These are phyloP conservation scores for Whitmania pigra DNA, from an alignment of 1,140 invertebrate species.

Conservation along the genomic window DNA sequence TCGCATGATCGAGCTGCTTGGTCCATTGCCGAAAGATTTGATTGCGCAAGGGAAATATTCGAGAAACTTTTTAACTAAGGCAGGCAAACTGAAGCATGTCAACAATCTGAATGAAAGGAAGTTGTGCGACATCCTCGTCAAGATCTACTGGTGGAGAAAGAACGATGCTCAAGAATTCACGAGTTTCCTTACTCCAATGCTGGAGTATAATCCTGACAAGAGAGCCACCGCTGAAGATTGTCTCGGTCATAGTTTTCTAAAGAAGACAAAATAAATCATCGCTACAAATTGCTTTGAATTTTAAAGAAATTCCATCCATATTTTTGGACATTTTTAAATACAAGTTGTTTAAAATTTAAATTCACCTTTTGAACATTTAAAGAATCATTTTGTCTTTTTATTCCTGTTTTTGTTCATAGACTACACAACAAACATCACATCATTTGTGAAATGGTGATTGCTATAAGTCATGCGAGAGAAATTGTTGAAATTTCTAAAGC, in stretches of 20 bases:
- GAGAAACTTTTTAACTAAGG: slow-evolving; percentile 76
- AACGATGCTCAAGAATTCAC: slow-evolving; percentile 74
- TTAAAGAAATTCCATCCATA: no score
- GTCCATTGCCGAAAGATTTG: slow-evolving; percentile 79
- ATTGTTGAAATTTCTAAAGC: no score
- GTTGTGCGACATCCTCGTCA: slow-evolving; percentile 74
- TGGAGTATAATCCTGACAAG: slow-evolving; percentile 75
- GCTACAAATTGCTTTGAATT: no score
- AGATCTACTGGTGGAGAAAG: slow-evolving; percentile 84
- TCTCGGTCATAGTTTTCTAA: slow-evolving; percentile 4
- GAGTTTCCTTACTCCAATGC: slow-evolving; percentile 84
- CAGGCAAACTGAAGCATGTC: slow-evolving; percentile 59
- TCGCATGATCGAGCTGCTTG: slow-evolving; percentile 92
- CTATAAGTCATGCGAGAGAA: no score
- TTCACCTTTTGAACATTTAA: no score
- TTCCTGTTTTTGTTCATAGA: no score
- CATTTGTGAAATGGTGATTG: no score
- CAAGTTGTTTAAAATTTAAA: no score
- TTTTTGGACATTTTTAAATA: no score
- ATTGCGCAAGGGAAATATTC: slow-evolving; percentile 80
- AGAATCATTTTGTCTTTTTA: no score
- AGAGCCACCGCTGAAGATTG: slow-evolving; percentile 68
- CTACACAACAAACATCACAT: no score
- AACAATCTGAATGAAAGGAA: slow-evolving; percentile 85
- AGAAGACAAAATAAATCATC: no score